Evolutionary conservation across 2,113 vertebrate genomes (phyloP), one percentile per base, ranked within the genome.

Genomic region (Herpetotheres cachinnans): DNA sequence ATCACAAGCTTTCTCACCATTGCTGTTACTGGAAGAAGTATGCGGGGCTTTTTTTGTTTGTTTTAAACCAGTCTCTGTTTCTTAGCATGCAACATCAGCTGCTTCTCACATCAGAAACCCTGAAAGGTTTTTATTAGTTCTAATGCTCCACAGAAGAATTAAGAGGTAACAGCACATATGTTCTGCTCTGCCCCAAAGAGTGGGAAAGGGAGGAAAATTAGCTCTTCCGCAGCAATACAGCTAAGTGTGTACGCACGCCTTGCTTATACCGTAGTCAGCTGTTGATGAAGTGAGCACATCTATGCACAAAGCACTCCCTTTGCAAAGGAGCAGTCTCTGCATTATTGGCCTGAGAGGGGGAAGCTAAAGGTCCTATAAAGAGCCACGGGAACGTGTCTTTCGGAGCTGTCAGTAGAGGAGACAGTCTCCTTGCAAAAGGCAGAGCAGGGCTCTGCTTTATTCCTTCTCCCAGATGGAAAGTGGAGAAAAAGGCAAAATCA

Each of bases 101-200:
- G 88, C 89, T 95, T 79, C 93, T 95, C 95, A 86, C 84, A 82
- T 61, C 80, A 63, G 91, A 96, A 94, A 40, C 76, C 74, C 70
- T 87, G 71, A 81, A 97, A 97, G 95, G 93, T 90, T 98, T 83
- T 89, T 95, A 93, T 97, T 87, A 91, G 95, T 40, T 79, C 89
- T 76, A 88, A 95, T n/a, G 89, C 79, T 91, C 74, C 46, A 13
- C 65, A 49, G 89, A 95, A 96, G 91, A 96, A 93, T 85, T 86
- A 82, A 85, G 94, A 97, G 84, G 76, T 81, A 65, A 93, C 72
- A 30, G 92, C 81, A 70, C 73, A 76, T 84, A 88, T 80, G 84
- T 66, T 88, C 19, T 29, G 78, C 67, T 85, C 61, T 63, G 88
- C 69, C 87, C 44, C 24, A 15, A 93, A 94, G 93, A 85, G 85